A percentile compares a stretch with the other conserved stretches of the same genome.
Conservation (phyloP, 2,888 invertebrate genomes). For the Chouioia cunea region DNA sequence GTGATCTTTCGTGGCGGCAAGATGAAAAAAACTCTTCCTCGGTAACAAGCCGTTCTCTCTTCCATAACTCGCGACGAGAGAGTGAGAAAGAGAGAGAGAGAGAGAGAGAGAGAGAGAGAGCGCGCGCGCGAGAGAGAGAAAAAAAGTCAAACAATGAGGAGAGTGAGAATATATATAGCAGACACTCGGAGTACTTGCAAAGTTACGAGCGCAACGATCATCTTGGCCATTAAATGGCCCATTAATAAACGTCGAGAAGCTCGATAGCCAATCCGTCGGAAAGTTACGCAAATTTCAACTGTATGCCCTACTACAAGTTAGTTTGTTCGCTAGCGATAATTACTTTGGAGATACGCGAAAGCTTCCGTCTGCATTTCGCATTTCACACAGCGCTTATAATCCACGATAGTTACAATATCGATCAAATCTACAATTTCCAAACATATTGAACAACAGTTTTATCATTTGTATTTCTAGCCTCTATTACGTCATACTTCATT, state of each 20-base stretch:
- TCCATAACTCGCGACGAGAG: not conserved
- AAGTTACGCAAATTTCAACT: slow-evolving; percentile 43
- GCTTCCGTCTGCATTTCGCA: slow-evolving; percentile 3
- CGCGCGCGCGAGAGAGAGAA: slow-evolving; percentile 5
- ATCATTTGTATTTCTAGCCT: no score
- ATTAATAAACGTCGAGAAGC: slow-evolving; percentile 50
- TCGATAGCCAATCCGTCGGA: slow-evolving; percentile 50
- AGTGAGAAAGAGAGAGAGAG: not conserved
- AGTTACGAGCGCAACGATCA: slow-evolving; percentile 25
- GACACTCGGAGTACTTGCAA: not conserved
- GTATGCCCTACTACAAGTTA: no score
- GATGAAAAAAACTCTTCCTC: not conserved
- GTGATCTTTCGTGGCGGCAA: slow-evolving; percentile 12
- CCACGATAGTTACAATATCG: no score
- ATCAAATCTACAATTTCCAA: no score
- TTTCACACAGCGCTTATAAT: slow-evolving; percentile 37
- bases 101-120: slow-evolving; percentile 6
- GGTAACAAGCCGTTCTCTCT: no score
- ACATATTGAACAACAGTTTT: no score
- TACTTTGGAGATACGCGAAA: slow-evolving; percentile 41
- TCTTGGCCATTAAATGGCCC: slow-evolving; percentile 42
- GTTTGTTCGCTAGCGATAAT: slow-evolving; percentile 31
- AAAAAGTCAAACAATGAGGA: not conserved
- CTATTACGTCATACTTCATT: no score
- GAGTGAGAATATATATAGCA: no score